phyloP scores from a whole-genome alignment of 2,113 vertebrate species.

The Mus pahari region DNA sequence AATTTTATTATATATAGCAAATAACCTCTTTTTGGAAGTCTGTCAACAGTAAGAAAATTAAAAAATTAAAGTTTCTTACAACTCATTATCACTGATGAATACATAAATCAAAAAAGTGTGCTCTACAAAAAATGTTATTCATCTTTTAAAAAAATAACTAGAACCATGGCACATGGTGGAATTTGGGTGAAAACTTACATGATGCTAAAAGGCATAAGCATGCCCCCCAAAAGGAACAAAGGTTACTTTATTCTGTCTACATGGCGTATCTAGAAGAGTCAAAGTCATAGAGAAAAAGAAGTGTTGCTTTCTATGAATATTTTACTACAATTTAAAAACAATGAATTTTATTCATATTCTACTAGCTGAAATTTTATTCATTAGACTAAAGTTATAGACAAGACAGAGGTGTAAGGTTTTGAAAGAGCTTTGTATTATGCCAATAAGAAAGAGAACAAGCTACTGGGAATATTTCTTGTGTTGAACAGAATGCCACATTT shows the following conservation, averaged over 20 bases:
- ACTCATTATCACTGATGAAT: not conserved
- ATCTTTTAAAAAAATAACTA: constrained; percentile 1
- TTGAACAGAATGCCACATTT: not conserved
- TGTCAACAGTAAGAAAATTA: not conserved
- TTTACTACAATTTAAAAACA: not conserved
- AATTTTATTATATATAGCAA: not conserved
- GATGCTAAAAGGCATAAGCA: not conserved
- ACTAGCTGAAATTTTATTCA: not conserved
- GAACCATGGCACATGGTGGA: not conserved
- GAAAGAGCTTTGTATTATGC: not conserved
- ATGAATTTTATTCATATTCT: not conserved
- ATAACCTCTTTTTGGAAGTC: not conserved
- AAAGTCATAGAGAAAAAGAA: constrained; percentile 32
- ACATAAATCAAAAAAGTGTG: not conserved
- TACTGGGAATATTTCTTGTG: not conserved
- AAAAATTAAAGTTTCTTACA: not conserved
- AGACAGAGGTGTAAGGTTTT: not conserved
- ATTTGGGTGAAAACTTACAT: not conserved
- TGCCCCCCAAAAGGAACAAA: not conserved
- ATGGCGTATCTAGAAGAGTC: not conserved
- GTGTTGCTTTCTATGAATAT: not conserved
- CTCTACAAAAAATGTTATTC: constrained; percentile 1
- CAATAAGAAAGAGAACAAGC: not conserved
- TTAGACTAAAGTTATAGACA: not conserved
- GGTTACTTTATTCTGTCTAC: not conserved